These are phyloP conservation scores for Ceratotherium simum DNA, from an alignment of 2,113 vertebrate species.

Conservation along the genomic window DNA sequence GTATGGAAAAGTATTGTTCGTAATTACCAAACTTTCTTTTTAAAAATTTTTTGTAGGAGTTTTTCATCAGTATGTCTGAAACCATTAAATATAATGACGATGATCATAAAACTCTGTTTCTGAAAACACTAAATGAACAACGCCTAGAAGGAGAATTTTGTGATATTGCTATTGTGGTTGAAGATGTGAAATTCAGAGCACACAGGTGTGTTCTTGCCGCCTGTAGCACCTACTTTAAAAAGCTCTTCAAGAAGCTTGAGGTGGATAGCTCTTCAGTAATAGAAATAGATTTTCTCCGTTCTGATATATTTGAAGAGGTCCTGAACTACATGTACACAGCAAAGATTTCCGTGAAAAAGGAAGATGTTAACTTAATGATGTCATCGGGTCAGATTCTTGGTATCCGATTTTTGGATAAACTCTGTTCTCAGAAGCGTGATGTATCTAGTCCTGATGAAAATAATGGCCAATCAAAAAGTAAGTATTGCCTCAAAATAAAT, in stretches of 20 bases:
- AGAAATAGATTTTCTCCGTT: conserved; percentile 97
- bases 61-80: conserved; percentile 97
- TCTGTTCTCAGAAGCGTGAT: conserved; percentile 97
- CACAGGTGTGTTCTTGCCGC: conserved; percentile 96
- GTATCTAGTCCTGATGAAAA: conserved; percentile 94
- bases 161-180: conserved; percentile 97
- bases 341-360: conserved; percentile 97
- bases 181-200: conserved; percentile 97
- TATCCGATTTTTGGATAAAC: conserved; percentile 98
- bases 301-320: conserved; percentile 98
- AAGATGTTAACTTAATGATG: conserved; percentile 99
- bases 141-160: conserved; percentile 97
- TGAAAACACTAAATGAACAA: conserved; percentile 97
- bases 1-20: neutral
- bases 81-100: conserved; percentile 98
- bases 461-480: conserved; percentile 90
- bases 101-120: conserved; percentile 97
- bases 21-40: conserved; percentile 21
- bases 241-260: conserved; percentile 97
- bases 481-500: conserved; percentile 92
- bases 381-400: conserved; percentile 98
- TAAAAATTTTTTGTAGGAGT: conserved; percentile 87
- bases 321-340: conserved; percentile 99
- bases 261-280: conserved; percentile 97
- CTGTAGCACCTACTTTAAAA: conserved; percentile 98